phyloP scores from a whole-genome alignment of 23 tunicate species.

The Botrylloides violaceus region DNA sequence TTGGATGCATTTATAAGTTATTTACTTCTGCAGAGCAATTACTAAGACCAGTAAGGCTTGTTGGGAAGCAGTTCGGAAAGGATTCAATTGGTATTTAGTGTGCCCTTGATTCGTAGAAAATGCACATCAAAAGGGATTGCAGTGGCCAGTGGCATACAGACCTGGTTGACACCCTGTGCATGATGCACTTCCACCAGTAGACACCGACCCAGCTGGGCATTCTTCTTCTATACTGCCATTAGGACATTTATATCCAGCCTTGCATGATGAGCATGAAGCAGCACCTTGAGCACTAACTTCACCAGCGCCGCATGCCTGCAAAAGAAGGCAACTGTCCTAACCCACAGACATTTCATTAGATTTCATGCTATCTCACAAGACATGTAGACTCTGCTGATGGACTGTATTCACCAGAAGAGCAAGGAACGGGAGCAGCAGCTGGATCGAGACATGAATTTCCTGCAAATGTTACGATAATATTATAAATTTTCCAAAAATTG shows the following conservation, averaged over 20 bases:
- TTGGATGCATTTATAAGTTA: no score
- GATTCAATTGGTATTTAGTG: no score
- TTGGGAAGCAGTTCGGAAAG: no score
- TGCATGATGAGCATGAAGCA: constrained; percentile 41
- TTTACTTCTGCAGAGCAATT: no score
- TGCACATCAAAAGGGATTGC: no score
- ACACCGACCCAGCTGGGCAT: constrained; percentile 44
- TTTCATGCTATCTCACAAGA: constrained; percentile 28
- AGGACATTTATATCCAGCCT: constrained; percentile 47
- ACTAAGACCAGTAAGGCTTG: no score
- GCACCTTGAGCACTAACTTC: constrained; percentile 40
- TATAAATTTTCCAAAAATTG: no score
- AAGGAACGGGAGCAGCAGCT: constrained; percentile 48
- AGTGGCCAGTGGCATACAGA: constrained; percentile 3
- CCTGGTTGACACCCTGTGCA: constrained; percentile 54
- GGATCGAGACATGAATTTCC: constrained; percentile 61
- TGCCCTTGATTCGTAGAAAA: no score
- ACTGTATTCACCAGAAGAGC: constrained; percentile 70
- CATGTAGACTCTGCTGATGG: constrained; percentile 29
- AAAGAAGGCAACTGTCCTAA: no score
- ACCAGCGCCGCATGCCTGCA: constrained; percentile 63
- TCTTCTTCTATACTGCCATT: constrained; percentile 7
- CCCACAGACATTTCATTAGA: no score
- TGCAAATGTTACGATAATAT: no score
- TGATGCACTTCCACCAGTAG: constrained; percentile 26